Evolutionary conservation across 2,888 invertebrate species (phyloP).

Genomic region (Leucophenga montana): DNA sequence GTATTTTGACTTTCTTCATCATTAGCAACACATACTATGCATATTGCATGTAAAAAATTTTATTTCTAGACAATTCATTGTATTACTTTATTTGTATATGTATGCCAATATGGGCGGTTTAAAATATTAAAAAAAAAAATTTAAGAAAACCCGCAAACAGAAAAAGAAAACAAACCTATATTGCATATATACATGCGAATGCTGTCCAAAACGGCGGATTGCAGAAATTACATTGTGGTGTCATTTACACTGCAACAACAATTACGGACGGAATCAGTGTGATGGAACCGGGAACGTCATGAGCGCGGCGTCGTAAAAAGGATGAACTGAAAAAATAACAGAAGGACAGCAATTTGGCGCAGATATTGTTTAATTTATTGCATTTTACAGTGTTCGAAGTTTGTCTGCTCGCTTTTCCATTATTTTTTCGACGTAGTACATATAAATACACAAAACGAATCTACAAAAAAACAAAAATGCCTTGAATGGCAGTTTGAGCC

Average conservation of each 20-base stretch:
- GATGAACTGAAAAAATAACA: conserved; percentile 6
- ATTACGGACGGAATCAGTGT: background rate
- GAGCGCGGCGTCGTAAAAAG: background rate
- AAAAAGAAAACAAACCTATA: too few relatives aligned
- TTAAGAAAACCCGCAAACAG: background rate
- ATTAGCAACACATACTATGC: too few relatives aligned
- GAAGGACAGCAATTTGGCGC: conserved; percentile 59
- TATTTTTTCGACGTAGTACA: conserved; percentile 18
- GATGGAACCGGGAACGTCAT: background rate
- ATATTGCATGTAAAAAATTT: too few relatives aligned
- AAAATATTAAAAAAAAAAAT: background rate
- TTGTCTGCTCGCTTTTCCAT: conserved; percentile 38
- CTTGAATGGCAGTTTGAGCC: conserved; percentile 60
- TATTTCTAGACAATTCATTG: too few relatives aligned
- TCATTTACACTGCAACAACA: conserved; percentile 17
- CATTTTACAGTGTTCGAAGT: conserved; percentile 58
- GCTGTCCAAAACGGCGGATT: conserved; percentile 12
- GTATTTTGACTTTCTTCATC: too few relatives aligned
- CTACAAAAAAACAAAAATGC: conserved; percentile 18
- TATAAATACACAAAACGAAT: conserved; percentile 16
- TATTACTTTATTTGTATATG: too few relatives aligned
- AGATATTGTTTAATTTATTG: conserved; percentile 66
- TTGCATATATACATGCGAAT: background rate
- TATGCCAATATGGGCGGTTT: too few relatives aligned
- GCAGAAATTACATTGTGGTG: conserved; percentile 20